Base-by-base conservation (phyloP, 2,888 invertebrate species). In the Hofmannophila pseudospretella region DNA sequence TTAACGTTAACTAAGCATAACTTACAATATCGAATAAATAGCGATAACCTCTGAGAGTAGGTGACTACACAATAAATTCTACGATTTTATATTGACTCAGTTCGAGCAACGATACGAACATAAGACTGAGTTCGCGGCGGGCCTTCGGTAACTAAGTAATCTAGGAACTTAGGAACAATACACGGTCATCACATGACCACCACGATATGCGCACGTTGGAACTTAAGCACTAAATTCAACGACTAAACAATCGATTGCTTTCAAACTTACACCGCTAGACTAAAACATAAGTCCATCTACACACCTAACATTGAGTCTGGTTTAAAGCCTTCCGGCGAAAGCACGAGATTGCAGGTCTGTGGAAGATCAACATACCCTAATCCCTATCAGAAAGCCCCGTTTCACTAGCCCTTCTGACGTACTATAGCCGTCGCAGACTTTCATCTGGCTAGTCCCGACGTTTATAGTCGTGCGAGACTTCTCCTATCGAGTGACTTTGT, bases 191-290 rank as follows among this genome's bases (percentile, higher is more conserved):
- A 79, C 71, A 67, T 77, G 76, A 82, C 71, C 77, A 75, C 67
- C 60, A 71, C 59, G 84, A 84, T 85, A 82, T 85, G 80, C 78
- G 70, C 67, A 75, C 59, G 65, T 74, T 79, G 45, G 4, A 63
- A 76, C 74, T 77, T 80, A 80, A 69, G 47, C 62, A 69, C 77
- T 81, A 81, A 52, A 65, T 62, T 59, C 45, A 64, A 67, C 49
- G 44, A 62, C 66, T 66, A 65, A 57, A 67, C 55, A 45, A 61
- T 50, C 50, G 52, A 72, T 69, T 59, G 54, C 59, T 64, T 64
- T 49, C 39, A 54, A 67, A 58, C 57, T 57, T 61, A 65, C 61
- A 67, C 48, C 49, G 52, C 54, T 57, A 16, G n/a, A n/a, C n/a
- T n/a, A 58, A 51, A 57, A 49, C 48, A 52, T 47, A 52, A 45